phyloP scores from a whole-genome alignment of 2,113 vertebrate genomes.

The Sterna hirundo region DNA sequence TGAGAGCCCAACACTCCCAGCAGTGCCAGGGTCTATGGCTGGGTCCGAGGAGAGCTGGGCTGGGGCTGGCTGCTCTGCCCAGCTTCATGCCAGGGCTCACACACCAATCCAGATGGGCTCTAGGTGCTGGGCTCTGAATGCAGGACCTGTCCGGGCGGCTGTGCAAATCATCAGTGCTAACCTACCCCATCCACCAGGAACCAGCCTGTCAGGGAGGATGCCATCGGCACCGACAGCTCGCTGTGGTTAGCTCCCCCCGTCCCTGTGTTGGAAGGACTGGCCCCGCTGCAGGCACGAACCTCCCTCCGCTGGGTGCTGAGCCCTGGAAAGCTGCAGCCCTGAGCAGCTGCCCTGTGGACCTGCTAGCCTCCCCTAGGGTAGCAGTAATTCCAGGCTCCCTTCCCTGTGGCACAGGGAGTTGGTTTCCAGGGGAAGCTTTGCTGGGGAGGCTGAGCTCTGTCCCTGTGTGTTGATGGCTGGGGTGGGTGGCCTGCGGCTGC shows the following conservation, averaged over 20 bases:
- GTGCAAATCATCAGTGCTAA: neutral
- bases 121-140: neutral
- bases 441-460: neutral
- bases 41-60: neutral
- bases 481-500: neutral
- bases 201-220: neutral
- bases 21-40: neutral
- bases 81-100: neutral
- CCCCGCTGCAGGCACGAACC: neutral
- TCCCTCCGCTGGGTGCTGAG: neutral
- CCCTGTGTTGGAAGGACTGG: neutral
- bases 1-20: neutral
- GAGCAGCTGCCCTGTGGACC: neutral
- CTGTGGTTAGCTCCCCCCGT: neutral
- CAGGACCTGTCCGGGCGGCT: neutral
- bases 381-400: neutral
- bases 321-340: neutral
- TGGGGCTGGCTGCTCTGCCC: neutral
- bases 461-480: neutral
- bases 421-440: neutral
- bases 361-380: neutral
- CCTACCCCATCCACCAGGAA: neutral
- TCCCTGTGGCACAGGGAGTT: neutral
- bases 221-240: neutral
- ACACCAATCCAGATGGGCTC: rapidly evolving